Evolutionary conservation across 53 echinoderm and acorn worm species (phyloP), one percentile per base, ranked within the genome.

Genomic region (Temnopleurus reevesii): DNA sequence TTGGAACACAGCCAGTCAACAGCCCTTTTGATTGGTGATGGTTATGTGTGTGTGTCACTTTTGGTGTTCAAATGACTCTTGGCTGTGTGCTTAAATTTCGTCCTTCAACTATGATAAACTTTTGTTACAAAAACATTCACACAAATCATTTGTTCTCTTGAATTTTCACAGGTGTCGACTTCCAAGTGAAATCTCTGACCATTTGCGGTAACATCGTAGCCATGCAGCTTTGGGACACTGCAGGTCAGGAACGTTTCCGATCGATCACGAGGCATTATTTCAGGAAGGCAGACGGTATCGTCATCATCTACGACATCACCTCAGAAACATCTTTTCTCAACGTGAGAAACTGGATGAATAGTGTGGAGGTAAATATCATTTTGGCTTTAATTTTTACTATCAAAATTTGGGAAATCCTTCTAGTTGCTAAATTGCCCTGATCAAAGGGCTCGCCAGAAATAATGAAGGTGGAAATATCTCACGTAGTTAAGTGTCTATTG

Each of bases 241-340:
- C 99, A 4, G 99, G 99, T 1, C 96, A 96, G 94, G 96, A 96
- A 47, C 54, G 99, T 12, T 98, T 96, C 80, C 91, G 99, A 12
- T 95, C 95, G 71, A 98, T 98, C 93, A 98, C 99, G 12, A 89
- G 96, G 27, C 99, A 98, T 43, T 98, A 98, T 89, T 98, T 98
- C 90, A 87, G 99, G 77, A 98, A 98, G 55, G 94, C 99, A 10
- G 99, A 98, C 51, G 99, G 96, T 1, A 92, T 97, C 45, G 90
- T 97, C 49, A 64, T 97, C 59, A 84, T 97, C 91, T 97, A 95
- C 49, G 98, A 97, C 84, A 84, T 97, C 31, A 91, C 91, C 10
- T 96, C 94, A n/a, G 98, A 97, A 56, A 89, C 56, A 15, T 95
- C 95, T 0, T 97, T 97, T 58, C 35, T 95, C 53, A 97, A 91